Percentiles rank a stretch among this genome's conserved stretches.
phyloP scores from a whole-genome alignment of 1,140 invertebrate species.

The Popillia japonica region DNA sequence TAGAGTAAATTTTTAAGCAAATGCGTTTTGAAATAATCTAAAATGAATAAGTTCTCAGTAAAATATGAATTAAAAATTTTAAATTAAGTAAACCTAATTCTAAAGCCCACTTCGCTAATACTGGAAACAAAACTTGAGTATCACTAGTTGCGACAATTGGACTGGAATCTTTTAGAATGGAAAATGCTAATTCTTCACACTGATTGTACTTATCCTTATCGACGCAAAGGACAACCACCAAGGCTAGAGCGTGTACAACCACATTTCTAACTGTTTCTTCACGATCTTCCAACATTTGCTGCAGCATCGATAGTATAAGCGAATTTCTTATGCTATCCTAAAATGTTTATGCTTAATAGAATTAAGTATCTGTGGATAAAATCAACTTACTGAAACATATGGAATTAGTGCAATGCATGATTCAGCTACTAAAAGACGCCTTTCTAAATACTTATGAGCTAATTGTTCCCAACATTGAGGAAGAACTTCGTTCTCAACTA shows the following conservation, averaged over 20 bases:
- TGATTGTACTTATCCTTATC: slow-evolving; percentile 75
- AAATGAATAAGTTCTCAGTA: neutral
- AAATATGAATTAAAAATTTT: slow-evolving; percentile 24
- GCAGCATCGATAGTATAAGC: slow-evolving; percentile 76
- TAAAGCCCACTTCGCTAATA: slow-evolving; percentile 72
- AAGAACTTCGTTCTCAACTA: slow-evolving; percentile 75
- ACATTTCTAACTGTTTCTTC: slow-evolving; percentile 71
- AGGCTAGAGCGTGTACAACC: slow-evolving; percentile 70
- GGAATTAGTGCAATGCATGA: slow-evolving; percentile 76
- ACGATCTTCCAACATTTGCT: slow-evolving; percentile 80
- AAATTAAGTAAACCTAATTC: slow-evolving; percentile 44
- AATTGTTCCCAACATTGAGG: slow-evolving; percentile 83
- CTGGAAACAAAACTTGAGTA: slow-evolving; percentile 63
- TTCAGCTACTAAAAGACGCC: slow-evolving; percentile 75
- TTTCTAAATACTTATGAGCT: slow-evolving; percentile 75
- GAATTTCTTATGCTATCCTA: slow-evolving; percentile 70
- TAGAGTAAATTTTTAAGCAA: slow-evolving; percentile 54
- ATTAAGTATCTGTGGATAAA: slow-evolving; percentile 9
- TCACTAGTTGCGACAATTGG: slow-evolving; percentile 64
- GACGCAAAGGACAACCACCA: slow-evolving; percentile 71
- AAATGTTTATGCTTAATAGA: neutral
- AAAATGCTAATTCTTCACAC: slow-evolving; percentile 68
- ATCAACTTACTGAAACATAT: slow-evolving; percentile 68
- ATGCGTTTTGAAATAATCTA: slow-evolving; percentile 46
- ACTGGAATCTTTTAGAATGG: slow-evolving; percentile 65